Evolutionary conservation across 2,888 invertebrate species (phyloP).

Genomic region (Nephrocerus scutellatus): DNA sequence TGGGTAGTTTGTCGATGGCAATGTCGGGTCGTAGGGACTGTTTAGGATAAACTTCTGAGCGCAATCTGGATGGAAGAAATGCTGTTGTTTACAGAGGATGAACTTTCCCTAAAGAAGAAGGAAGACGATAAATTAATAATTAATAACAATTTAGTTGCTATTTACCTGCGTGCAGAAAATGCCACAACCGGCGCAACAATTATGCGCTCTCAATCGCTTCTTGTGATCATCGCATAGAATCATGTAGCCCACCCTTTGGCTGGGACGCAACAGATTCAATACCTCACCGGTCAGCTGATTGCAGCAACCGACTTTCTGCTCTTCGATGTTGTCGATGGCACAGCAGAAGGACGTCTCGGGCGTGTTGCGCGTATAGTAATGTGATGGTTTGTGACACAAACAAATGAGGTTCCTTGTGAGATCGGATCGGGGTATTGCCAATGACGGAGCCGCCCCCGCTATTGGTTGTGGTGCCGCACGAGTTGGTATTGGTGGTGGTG

Average conservation of each 20-base stretch:
- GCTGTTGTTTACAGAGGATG: conserved; percentile 68
- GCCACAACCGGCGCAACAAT: conserved; percentile 86
- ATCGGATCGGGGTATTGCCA: conserved; percentile 12
- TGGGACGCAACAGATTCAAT: conserved; percentile 60
- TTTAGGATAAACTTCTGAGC: conserved; percentile 49
- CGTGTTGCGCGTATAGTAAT: conserved; percentile 51
- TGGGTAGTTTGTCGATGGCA: conserved; percentile 40
- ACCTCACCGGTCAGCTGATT: conserved; percentile 56
- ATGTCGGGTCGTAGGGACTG: conserved; percentile 46
- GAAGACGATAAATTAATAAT: conserved; percentile 3
- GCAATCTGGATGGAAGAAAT: conserved; percentile 80
- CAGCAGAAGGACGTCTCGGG: conserved; percentile 54
- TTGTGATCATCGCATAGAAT: conserved; percentile 73
- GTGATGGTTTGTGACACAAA: conserved; percentile 51
- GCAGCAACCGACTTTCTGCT: conserved; percentile 71
- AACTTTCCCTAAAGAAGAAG: conserved; percentile 62
- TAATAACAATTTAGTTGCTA: neutral
- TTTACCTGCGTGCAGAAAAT: conserved; percentile 79
- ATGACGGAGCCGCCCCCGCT: conserved; percentile 11
- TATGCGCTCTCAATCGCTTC: conserved; percentile 67
- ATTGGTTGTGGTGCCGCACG: conserved; percentile 10
- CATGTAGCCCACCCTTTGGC: conserved; percentile 69
- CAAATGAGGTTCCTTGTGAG: conserved; percentile 39
- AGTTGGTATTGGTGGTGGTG: conserved; percentile 4
- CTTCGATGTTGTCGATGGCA: conserved; percentile 69